Conservation (phyloP, 2,888 invertebrate species). For the Glyphotaelius pellucidus region DNA sequence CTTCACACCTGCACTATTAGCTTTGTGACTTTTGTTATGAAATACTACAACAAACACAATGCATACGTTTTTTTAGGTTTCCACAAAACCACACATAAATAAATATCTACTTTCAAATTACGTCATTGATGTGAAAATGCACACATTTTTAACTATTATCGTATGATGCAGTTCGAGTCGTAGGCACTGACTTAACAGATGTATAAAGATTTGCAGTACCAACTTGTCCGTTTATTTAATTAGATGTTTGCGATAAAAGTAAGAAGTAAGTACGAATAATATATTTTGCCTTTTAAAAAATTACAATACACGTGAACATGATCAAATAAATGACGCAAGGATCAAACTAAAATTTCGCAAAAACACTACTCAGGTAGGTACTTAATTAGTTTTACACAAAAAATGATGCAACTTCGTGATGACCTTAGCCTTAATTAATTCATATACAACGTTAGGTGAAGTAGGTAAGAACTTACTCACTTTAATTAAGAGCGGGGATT, state of each 20-base stretch:
- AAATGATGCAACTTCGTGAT: background rate
- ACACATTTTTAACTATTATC: background rate
- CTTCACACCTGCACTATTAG: background rate
- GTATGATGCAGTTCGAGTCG: background rate
- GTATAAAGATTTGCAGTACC: too few relatives aligned
- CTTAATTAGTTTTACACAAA: background rate
- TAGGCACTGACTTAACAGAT: background rate
- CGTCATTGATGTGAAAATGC: background rate
- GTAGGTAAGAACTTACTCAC: too few relatives aligned
- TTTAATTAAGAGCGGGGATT: too few relatives aligned
- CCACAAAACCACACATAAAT: background rate
- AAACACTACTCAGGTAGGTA: too few relatives aligned
- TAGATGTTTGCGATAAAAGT: background rate
- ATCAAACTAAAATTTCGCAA: background rate
- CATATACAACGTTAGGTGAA: too few relatives aligned
- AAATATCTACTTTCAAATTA: background rate
- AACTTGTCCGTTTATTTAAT: background rate
- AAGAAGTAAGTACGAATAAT: too few relatives aligned
- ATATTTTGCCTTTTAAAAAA: background rate
- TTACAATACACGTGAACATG: background rate
- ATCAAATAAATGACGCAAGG: background rate
- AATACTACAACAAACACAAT: background rate
- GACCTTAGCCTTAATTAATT: background rate
- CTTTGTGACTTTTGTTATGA: background rate
- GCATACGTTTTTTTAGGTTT: background rate